Percentiles rank a stretch among this genome's conserved stretches.
Evolutionary conservation across 92 coral and sea anemone genomes (phyloP).

Genomic region (Umimayanthus chanpuru): DNA sequence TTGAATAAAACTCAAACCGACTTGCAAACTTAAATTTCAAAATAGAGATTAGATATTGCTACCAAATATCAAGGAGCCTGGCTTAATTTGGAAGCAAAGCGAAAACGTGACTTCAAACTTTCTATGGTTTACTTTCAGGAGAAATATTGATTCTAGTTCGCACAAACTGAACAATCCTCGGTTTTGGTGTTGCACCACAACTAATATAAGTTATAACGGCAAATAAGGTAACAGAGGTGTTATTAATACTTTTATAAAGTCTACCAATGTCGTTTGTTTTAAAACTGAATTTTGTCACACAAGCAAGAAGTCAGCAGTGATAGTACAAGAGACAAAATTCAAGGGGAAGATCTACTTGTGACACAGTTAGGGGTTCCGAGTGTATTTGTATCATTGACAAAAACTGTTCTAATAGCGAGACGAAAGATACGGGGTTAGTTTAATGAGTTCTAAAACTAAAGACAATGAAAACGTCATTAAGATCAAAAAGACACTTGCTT

Average conservation of each 20-base stretch:
- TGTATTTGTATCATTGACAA: neutral
- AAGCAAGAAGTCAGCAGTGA: too few species aligned
- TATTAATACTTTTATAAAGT: too few species aligned
- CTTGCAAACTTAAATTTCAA: conserved; percentile 11
- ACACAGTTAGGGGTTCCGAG: neutral
- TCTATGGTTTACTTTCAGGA: neutral
- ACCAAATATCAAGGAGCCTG: neutral
- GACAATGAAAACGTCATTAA: conserved; percentile 17
- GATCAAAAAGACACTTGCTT: neutral
- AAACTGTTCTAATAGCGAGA: too few species aligned
- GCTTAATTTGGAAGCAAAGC: neutral
- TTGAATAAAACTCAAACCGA: neutral
- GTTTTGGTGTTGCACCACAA: neutral
- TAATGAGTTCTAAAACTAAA: neutral
- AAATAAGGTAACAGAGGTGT: neutral
- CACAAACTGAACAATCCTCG: neutral
- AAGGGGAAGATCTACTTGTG: neutral
- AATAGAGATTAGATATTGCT: neutral
- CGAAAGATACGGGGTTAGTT: neutral
- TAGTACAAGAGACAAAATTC: neutral
- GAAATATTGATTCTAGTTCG: neutral
- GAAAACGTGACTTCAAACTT: neutral
- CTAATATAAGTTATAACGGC: neutral
- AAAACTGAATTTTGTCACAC: neutral
- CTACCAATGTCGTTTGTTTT: too few species aligned